phyloP scores from a whole-genome alignment of 1,140 invertebrate species.

The Drosophila bocqueti region DNA sequence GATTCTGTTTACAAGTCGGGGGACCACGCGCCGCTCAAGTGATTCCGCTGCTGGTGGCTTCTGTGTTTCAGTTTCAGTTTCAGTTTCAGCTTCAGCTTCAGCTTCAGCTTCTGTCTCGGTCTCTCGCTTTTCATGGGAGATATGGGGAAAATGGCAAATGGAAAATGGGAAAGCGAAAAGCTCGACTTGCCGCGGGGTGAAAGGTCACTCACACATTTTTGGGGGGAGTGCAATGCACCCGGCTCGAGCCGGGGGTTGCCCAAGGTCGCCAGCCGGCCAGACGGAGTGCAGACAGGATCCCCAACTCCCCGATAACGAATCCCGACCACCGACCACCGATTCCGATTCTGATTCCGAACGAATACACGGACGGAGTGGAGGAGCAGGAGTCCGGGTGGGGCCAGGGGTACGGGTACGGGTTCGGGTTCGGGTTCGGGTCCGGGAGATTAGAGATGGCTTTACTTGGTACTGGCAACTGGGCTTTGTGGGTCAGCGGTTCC shows the following conservation, averaged over 20 bases:
- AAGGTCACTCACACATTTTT: constrained; percentile 14
- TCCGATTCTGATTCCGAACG: constrained; percentile 16
- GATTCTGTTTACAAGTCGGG: constrained; percentile 44
- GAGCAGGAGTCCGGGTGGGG: not conserved
- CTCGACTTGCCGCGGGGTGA: constrained; percentile 18
- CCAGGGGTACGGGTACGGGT: not conserved
- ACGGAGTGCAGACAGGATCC: constrained; percentile 39
- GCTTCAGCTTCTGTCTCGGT: not conserved
- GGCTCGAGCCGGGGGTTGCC: constrained; percentile 5
- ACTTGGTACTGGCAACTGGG: constrained; percentile 12
- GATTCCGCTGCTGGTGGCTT: constrained; percentile 19
- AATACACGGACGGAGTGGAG: not conserved
- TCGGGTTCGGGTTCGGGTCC: constrained; percentile 2
- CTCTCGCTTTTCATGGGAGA: constrained; percentile 3
- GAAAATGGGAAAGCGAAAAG: constrained; percentile 15
- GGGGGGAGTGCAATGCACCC: constrained; percentile 36
- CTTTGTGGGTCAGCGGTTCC: constrained; percentile 38
- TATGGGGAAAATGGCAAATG: constrained; percentile 6
- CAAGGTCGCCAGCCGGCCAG: constrained; percentile 44
- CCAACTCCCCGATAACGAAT: constrained; percentile 30
- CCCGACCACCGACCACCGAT: not conserved
- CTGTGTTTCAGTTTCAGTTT: constrained; percentile 1
- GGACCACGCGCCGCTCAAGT: constrained; percentile 44
- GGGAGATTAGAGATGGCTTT: constrained; percentile 30
- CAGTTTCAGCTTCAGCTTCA: not conserved